Conservation (phyloP, 1,140 invertebrate species). For the Hycleus cichorii region DNA sequence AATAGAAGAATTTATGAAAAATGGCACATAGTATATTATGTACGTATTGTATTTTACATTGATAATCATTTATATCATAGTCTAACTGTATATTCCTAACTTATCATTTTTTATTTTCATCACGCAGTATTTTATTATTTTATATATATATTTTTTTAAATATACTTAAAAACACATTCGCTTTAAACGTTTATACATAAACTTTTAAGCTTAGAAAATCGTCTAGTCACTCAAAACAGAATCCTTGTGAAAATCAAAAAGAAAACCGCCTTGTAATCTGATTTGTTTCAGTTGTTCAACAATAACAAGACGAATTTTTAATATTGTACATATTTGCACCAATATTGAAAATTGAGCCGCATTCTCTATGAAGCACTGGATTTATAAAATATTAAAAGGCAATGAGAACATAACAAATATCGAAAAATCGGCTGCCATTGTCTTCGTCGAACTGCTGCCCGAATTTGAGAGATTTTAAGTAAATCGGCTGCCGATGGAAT, state of each 20-base stretch:
- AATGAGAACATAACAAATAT: neutral
- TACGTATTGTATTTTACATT: conserved; percentile 45
- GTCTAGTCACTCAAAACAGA: conserved; percentile 20
- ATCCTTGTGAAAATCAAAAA: too few relatives aligned
- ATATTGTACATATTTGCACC: conserved; percentile 17
- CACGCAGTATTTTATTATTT: conserved; percentile 40
- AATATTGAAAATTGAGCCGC: conserved; percentile 24
- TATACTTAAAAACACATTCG: conserved; percentile 42
- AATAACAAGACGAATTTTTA: too few relatives aligned
- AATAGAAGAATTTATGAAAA: conserved; percentile 31
- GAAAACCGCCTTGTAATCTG: neutral
- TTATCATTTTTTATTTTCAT: conserved; percentile 32
- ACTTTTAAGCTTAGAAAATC: conserved; percentile 36
- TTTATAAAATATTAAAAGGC: neutral
- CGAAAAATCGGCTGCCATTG: conserved; percentile 4
- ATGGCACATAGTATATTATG: conserved; percentile 45
- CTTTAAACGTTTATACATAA: conserved; percentile 39
- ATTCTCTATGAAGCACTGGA: neutral
- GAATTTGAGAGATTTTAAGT: conserved; percentile 8
- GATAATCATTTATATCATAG: conserved; percentile 40
- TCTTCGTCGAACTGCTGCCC: conserved; percentile 20
- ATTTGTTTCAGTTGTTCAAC: neutral
- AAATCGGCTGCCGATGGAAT: conserved; percentile 29
- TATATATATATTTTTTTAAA: conserved; percentile 37
- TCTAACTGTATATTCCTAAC: conserved; percentile 41